Percentiles rank a stretch among this genome's conserved stretches.
Conservation (phyloP, 2,797 vertebrate species). For the Rhincodon typus region DNA sequence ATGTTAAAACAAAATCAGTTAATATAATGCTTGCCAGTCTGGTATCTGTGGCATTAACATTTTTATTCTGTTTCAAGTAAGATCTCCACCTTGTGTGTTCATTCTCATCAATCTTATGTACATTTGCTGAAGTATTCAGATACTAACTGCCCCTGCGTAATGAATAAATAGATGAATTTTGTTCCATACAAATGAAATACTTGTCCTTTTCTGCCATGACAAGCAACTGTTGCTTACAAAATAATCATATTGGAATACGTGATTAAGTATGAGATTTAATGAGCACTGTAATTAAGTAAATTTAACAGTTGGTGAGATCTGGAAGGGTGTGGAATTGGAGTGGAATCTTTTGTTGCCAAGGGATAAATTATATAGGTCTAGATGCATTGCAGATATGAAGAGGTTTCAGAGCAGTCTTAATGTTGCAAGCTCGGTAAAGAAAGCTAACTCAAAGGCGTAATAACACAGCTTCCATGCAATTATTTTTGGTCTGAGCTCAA, state of each 20-base stretch:
- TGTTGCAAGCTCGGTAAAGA: not conserved
- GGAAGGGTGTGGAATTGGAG: constrained; percentile 10
- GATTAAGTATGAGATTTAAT: not conserved
- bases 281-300: not conserved
- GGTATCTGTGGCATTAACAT: not conserved
- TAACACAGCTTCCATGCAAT: not conserved
- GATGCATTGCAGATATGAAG: not conserved
- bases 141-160: not conserved
- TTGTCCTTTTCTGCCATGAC: not conserved
- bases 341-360: not conserved
- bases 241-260: not conserved
- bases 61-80: not conserved
- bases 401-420: not conserved
- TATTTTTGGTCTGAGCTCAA: not conserved
- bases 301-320: constrained; percentile 9
- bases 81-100: not conserved
- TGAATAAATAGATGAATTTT: not conserved
- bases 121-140: not conserved
- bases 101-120: not conserved
- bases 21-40: not conserved
- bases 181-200: not conserved
- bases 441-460: not conserved
- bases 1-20: not conserved
- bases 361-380: not conserved
- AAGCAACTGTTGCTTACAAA: not conserved